Evolutionary conservation across 1,140 invertebrate genomes (phyloP), one percentile per base, ranked within the genome.

Genomic region (Anastrepha ludens): DNA sequence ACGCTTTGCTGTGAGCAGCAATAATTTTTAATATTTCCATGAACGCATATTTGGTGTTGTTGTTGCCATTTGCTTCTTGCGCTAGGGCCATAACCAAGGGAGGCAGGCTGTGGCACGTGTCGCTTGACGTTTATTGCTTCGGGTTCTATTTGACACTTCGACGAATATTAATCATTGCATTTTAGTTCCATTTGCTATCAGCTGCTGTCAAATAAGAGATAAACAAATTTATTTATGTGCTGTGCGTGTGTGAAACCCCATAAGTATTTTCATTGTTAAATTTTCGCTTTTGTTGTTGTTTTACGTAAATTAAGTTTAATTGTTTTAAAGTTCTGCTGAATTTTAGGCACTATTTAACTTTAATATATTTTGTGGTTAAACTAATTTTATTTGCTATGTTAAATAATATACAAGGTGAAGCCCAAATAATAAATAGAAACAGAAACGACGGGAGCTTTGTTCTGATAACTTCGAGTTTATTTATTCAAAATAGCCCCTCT

Each of bases 121-220:
- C 47, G 50, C 50, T 20, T 81, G 74, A 81, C 74, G 55, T 81
- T 81, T 81, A 81, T 81, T 81, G 74, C 74, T 50, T 81, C 74
- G 44, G 47, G 74, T 81, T 17, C 47, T 58, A 81, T 81, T 81
- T 81, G 74, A 81, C 74, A 81, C 74, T 81, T 81, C 74, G 47
- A 58, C 44, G 74, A 81, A 55, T 81, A 81, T 81, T 81, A 81
- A 81, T 81, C 74, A 81, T 81, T 55, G 47, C 44, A 55, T 81
- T 81, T 81, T 81, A 81, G 74, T 55, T 81, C 44, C 7, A 55
- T n/a, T 81, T 55, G 74, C 74, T 81, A 81, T 81, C 74, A 55
- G 74, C 47, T 81, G n/a, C 74, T 81, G 74, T 81, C 74, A 81
- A 81, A 55, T 20, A 81, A n/a, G n/a, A 81, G 74, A 81, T 81